Evolutionary conservation across 2,113 vertebrate species (phyloP).

Genomic region (Crotalus helleri): DNA sequence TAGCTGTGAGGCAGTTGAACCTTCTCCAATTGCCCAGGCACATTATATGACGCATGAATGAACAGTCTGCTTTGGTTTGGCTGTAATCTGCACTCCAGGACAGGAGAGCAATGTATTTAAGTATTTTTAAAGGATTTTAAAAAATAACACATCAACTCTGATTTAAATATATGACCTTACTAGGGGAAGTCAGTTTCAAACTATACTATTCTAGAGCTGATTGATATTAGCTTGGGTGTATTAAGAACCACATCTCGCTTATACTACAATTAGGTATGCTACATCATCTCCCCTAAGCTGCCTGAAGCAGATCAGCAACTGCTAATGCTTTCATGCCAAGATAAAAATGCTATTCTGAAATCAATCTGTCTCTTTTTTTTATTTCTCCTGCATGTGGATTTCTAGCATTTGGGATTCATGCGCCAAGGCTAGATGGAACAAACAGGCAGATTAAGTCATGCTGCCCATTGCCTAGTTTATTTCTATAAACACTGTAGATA

Average conservation of each 20-base stretch:
- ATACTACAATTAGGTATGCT: background rate
- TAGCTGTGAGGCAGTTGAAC: background rate
- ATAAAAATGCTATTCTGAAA: background rate
- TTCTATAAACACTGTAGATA: background rate
- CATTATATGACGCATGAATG: background rate
- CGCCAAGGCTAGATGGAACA: background rate
- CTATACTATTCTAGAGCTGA: background rate
- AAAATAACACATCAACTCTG: background rate
- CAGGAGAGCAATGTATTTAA: background rate
- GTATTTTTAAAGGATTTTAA: background rate
- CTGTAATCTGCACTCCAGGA: background rate
- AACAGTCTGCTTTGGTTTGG: background rate
- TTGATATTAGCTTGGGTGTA: background rate
- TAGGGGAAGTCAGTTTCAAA: background rate
- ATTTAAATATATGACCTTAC: background rate
- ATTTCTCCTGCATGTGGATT: background rate
- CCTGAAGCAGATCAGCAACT: background rate
- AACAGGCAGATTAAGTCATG: rapidly evolving
- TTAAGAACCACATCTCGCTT: background rate
- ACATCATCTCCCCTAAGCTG: background rate
- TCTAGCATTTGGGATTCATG: background rate
- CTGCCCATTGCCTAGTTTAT: background rate
- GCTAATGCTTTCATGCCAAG: background rate
- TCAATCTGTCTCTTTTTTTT: background rate
- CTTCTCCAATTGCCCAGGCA: background rate